These are phyloP conservation scores for Drosophila falleni DNA, from an alignment of 2,888 invertebrate genomes.

Conservation along the genomic window DNA sequence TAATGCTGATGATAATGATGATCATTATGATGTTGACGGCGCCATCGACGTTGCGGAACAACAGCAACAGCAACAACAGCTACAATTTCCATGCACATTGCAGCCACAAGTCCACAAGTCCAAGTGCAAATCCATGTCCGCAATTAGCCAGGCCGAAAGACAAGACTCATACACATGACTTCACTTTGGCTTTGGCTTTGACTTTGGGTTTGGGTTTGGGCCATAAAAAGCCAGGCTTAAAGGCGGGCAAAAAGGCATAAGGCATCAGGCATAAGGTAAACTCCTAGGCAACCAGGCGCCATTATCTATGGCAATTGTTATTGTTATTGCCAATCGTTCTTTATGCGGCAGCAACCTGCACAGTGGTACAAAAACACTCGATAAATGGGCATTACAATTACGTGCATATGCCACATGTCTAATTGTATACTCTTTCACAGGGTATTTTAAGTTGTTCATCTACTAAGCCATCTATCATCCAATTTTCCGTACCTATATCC, in stretches of 20 bases:
- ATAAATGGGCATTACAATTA: slow-evolving; percentile 10
- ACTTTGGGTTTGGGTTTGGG: not conserved
- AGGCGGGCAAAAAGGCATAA: not conserved
- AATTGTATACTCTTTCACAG: not conserved
- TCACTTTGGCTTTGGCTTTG: not conserved
- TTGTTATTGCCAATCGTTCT: slow-evolving; percentile 47
- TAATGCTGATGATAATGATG: slow-evolving; percentile 15
- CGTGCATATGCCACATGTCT: not conserved
- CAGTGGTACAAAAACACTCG: slow-evolving; percentile 46
- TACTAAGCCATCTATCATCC: no score
- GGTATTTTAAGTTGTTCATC: no score
- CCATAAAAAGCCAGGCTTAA: slow-evolving; percentile 5
- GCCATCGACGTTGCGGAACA: slow-evolving; percentile 26
- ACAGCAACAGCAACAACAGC: slow-evolving; percentile 18
- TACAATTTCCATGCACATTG: slow-evolving; percentile 44
- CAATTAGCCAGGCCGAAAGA: slow-evolving; percentile 41
- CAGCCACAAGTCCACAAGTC: slow-evolving; percentile 15
- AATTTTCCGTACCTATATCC: no score
- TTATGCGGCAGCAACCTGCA: slow-evolving; percentile 31
- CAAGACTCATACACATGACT: slow-evolving; percentile 1
- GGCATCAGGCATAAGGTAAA: not conserved
- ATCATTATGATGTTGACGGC: slow-evolving; percentile 25
- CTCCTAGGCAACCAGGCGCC: slow-evolving; percentile 39
- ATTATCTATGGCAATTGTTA: slow-evolving; percentile 63
- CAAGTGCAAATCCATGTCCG: slow-evolving; percentile 50